Evolutionary conservation across 2,888 invertebrate genomes (phyloP).

Genomic region (Ophonus ardosiacus): DNA sequence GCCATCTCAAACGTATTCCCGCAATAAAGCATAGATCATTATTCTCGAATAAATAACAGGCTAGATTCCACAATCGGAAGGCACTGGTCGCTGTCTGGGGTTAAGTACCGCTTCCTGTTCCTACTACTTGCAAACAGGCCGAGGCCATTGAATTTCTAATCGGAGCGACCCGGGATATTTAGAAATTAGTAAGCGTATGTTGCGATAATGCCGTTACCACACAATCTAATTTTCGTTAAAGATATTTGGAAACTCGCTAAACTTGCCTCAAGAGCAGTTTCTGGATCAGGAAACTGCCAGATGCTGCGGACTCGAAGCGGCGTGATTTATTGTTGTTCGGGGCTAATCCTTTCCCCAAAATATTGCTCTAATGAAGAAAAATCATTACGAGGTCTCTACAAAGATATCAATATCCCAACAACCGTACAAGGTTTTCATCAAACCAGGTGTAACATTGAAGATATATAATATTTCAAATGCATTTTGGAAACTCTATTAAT

Average conservation of each 20-base stretch:
- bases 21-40: slow-evolving; percentile 16
- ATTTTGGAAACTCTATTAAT: too few relatives aligned
- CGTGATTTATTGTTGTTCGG: background rate
- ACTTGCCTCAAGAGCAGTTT: slow-evolving; percentile 36
- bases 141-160: slow-evolving; percentile 60
- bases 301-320: slow-evolving; percentile 2
- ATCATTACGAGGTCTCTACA: background rate
- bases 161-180: slow-evolving; percentile 57
- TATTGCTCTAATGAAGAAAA: background rate
- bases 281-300: slow-evolving; percentile 21
- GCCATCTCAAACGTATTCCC: background rate
- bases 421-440: background rate
- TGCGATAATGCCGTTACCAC: slow-evolving; percentile 55
- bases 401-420: background rate
- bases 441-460: too few relatives aligned
- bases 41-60: slow-evolving; percentile 39
- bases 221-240: slow-evolving; percentile 61
- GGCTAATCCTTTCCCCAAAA: background rate
- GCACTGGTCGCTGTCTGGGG: background rate
- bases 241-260: slow-evolving; percentile 37
- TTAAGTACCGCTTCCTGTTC: slow-evolving; percentile 56
- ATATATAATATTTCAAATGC: too few relatives aligned
- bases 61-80: slow-evolving; percentile 32
- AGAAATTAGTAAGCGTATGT: slow-evolving; percentile 63
- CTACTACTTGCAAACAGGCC: slow-evolving; percentile 30